These are phyloP conservation scores for Torymus tubicola DNA, from an alignment of 2,888 invertebrate species.

Conservation along the genomic window DNA sequence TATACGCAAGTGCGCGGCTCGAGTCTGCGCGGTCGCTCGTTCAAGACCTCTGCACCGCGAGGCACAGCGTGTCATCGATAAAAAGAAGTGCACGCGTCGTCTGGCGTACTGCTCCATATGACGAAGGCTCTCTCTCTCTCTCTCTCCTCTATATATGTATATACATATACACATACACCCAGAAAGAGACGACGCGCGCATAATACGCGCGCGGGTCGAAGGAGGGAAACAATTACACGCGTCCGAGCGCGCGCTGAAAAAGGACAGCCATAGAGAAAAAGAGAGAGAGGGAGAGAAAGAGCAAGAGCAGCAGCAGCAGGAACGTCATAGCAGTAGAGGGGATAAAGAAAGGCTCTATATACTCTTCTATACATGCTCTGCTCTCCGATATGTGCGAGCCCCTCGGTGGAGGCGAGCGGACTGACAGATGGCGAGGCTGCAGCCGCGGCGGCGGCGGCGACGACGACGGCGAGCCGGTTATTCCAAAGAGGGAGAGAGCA, in stretches of 20 bases:
- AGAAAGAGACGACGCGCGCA: conserved; percentile 32
- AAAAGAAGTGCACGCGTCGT: too few relatives aligned
- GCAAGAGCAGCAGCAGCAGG: conserved; percentile 27
- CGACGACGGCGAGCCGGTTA: conserved; percentile 50
- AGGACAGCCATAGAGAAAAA: background rate
- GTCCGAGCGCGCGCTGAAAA: background rate
- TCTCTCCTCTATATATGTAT: too few relatives aligned
- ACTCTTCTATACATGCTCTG: too few relatives aligned
- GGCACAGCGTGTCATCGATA: too few relatives aligned
- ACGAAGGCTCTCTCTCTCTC: too few relatives aligned
- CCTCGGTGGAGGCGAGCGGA: conserved; percentile 42
- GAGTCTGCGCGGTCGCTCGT: too few relatives aligned
- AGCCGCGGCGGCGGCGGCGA: too few relatives aligned
- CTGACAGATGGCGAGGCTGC: conserved; percentile 58
- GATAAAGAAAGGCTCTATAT: too few relatives aligned
- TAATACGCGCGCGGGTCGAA: conserved; percentile 30
- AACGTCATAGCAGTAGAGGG: too few relatives aligned
- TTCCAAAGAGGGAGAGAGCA: conserved; percentile 39
- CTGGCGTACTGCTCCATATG: too few relatives aligned
- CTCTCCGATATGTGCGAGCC: conserved; percentile 3
- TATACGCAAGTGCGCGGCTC: too few relatives aligned
- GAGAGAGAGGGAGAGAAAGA: conserved; percentile 61
- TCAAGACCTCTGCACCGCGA: too few relatives aligned
- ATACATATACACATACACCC: background rate
- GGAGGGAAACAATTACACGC: conserved; percentile 48